Evolutionary conservation across 2,797 vertebrate genomes (phyloP).

Genomic region (Muraenolepis orangiensis): DNA sequence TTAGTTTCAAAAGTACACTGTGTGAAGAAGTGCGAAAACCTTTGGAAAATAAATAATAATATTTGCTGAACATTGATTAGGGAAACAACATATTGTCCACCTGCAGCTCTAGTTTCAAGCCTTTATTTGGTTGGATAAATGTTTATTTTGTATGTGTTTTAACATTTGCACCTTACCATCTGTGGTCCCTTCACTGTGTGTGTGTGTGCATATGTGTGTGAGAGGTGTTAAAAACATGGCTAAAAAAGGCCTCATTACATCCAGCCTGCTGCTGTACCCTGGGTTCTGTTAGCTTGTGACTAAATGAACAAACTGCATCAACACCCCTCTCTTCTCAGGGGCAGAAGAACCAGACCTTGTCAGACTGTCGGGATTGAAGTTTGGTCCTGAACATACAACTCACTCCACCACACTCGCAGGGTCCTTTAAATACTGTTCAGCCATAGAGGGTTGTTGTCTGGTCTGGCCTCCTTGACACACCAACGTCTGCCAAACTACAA

Average conservation of each 20-base stretch:
- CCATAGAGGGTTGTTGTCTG: background rate
- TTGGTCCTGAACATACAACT: slow-evolving; percentile 11
- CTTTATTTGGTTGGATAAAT: no score
- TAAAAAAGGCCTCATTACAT: slow-evolving; percentile 31
- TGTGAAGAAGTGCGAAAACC: no score
- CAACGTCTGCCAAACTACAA: background rate
- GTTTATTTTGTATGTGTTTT: no score
- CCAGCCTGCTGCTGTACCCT: slow-evolving; percentile 34
- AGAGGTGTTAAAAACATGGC: background rate
- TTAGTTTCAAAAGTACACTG: no score
- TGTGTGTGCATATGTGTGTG: background rate
- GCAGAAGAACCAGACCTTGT: slow-evolving; percentile 49
- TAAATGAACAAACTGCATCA: slow-evolving; percentile 37
- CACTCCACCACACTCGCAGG: background rate
- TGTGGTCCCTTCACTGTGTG: no score
- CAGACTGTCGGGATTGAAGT: slow-evolving; percentile 46
- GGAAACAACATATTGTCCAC: no score
- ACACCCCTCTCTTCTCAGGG: slow-evolving; percentile 40
- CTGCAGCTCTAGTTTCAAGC: no score
- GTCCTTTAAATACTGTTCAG: background rate
- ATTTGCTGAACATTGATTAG: no score
- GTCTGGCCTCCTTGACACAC: background rate
- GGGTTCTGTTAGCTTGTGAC: slow-evolving; percentile 35
- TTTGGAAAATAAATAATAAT: no score
- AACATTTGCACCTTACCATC: no score